phyloP scores from a whole-genome alignment of 2,113 vertebrate genomes.

The Pteruthius melanotis region DNA sequence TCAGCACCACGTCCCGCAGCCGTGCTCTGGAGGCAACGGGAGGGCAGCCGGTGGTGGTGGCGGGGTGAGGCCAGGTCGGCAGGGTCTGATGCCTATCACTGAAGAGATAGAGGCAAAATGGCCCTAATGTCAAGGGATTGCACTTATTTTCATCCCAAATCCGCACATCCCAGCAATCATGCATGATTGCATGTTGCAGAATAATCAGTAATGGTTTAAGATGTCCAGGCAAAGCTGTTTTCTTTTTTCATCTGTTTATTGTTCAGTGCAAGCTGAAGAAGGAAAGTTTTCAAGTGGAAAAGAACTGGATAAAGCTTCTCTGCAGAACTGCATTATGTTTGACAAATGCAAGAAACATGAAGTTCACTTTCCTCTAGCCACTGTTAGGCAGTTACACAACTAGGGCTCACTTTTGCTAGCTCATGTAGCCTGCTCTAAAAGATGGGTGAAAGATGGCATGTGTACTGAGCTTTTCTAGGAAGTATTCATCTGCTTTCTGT shows the following conservation, averaged over 20 bases:
- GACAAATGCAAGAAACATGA: neutral
- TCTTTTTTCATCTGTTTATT: neutral
- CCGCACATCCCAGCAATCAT: neutral
- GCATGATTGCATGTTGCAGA: neutral
- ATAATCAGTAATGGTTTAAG: neutral
- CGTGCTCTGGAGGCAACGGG: fast-evolving
- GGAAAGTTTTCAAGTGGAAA: neutral
- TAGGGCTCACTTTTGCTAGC: neutral
- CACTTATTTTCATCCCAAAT: neutral
- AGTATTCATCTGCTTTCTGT: neutral
- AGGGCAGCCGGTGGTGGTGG: fast-evolving
- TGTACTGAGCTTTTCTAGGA: neutral
- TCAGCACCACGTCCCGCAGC: neutral
- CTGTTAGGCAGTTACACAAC: neutral
- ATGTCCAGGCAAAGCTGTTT: neutral
- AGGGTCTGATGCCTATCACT: neutral
- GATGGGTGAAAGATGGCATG: fast-evolving
- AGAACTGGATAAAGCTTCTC: neutral
- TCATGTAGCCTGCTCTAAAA: neutral
- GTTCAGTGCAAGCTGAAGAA: neutral
- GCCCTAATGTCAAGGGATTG: neutral
- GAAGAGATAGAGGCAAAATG: neutral
- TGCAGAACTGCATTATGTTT: neutral
- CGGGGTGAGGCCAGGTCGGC: neutral
- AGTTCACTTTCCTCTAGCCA: neutral